Evolutionary conservation across 2,113 vertebrate genomes (phyloP), one percentile per base, ranked within the genome.

Genomic region (Prunella himalayana): DNA sequence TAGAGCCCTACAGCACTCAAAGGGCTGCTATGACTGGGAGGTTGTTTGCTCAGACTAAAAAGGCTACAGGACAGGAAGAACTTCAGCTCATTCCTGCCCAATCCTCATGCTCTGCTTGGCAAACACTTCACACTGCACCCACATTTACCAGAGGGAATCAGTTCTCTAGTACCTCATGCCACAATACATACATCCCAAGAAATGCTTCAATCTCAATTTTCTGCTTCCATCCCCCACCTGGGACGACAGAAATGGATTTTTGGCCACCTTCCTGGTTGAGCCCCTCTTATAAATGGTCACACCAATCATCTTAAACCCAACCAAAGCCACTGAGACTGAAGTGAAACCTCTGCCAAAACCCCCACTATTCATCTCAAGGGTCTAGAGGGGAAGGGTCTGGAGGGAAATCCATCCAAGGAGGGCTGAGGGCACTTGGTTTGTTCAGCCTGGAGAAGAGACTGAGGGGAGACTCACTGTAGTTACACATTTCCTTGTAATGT

Each of bases 291-390:
- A 78, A 95, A 18, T 11, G 19, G 21, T 57, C 31, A 31, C 27
- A 51, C 1, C 2, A 11, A 81, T 15, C 10, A 42, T 1, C 30
- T 54, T 23, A 88, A 83, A 81, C 13, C 13, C 60, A 88, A 18
- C 4, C 0, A 7, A 83, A 15, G 12, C 22, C 63, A 77, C n/a
- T 1, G 3, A 72, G 53, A 72, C 13, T n/a, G 9, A 76, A n/a
- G 8, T 2, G 14, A 9, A 20, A 33, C 11, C 28, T 56, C 27
- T 45, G 28, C 28, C 54, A 61, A 86, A 95, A 27, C 1, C 4
- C 33, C 4, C 42, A 49, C 0, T 22, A 42, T 23, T 64, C 0
- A 1, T 82, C 18, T 82, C 30, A 47, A 5, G 21, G 21, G 53
- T 37, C 17, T 44, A 18, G 6, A 75, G 23, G n/a, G 50, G 42